Evolutionary conservation across 2,888 invertebrate species (phyloP), one percentile per base, ranked within the genome.

Genomic region (Galerucella nymphaeae): DNA sequence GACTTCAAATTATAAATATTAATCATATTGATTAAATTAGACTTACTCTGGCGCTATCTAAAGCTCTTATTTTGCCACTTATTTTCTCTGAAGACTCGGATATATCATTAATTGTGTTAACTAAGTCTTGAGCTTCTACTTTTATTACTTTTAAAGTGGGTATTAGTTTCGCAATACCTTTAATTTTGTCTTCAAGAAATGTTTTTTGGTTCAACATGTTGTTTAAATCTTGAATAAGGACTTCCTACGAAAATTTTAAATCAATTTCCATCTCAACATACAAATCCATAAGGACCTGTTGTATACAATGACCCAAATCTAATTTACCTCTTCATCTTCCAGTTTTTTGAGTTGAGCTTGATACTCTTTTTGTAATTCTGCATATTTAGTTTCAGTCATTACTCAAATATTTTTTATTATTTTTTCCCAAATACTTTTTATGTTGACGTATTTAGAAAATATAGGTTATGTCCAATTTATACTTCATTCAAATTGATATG

Each of bases 81-180:
- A 99, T 98, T 85, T 95, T 96, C 82, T 96, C 95, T 0, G 98
- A 98, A 64, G 98, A 88, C 38, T 91, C 90, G 8, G 97, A 96
- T 0, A 98, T 97, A 82, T 93, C 92, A 45, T 92, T 90, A 45
- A 99, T 95, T 90, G 96, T 96, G 72, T 91, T 90, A 4, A 94
- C 91, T 42, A 99, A 90, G 78, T 94, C 92, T 77, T 93, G 91
- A 2, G 96, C 92, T 85, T 96, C 96, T 0, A 89, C 88, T 83
- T 93, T 92, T 14, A 96, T 91, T 23, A 93, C 88, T 78, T 92
- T 91, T n/a, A 98, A 88, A 82, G 93, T 93, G 1, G 93, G 92
- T 84, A 96, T 89, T 14, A 95, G 92, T 85, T 94, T 93, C 68
- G 93, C 92, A n/a, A 97, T 90, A 1, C 92, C 90, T 73, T 92